A percentile compares a stretch with the other conserved stretches of the same genome.
phyloP scores from a whole-genome alignment of 2,888 invertebrate species.

The Coleophora flavipennella region DNA sequence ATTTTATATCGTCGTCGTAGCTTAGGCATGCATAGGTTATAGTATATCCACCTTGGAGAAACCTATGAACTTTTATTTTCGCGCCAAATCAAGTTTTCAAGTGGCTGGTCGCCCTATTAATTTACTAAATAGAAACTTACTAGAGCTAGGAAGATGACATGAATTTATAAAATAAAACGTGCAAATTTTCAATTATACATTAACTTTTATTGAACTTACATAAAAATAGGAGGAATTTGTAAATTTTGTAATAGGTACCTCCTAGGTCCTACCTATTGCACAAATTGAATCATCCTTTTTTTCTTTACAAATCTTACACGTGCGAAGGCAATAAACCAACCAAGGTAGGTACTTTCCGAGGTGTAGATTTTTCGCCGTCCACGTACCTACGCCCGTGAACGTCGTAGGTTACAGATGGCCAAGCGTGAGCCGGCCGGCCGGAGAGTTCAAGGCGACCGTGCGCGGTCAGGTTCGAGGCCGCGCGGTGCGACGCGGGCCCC shows the following conservation, averaged over 20 bases:
- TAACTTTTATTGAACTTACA: no score
- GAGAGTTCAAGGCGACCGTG: slow-evolving; percentile 68
- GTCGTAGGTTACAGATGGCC: slow-evolving; percentile 8
- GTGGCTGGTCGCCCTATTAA: not conserved
- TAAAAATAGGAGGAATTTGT: no score
- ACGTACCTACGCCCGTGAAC: slow-evolving; percentile 17
- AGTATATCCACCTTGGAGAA: slow-evolving; percentile 13
- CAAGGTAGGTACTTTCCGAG: slow-evolving; percentile 25
- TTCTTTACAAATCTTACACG: not conserved
- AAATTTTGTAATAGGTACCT: no score
- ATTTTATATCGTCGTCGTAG: no score
- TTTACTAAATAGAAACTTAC: not conserved
- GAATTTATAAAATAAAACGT: no score
- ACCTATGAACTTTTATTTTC: slow-evolving; percentile 23
- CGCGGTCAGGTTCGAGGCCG: slow-evolving; percentile 73
- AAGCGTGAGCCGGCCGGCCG: slow-evolving; percentile 49
- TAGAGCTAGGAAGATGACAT: no score
- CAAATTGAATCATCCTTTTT: no score
- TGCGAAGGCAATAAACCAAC: not conserved
- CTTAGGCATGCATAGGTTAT: no score
- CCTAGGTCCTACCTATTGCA: no score
- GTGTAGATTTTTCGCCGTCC: slow-evolving; percentile 44
- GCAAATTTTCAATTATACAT: no score
- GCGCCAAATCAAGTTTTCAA: slow-evolving; percentile 35
- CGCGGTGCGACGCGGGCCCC: slow-evolving; percentile 52